These are phyloP conservation scores for Oryzias curvinotus DNA, from an alignment of 2,113 vertebrate species.

Conservation along the genomic window DNA sequence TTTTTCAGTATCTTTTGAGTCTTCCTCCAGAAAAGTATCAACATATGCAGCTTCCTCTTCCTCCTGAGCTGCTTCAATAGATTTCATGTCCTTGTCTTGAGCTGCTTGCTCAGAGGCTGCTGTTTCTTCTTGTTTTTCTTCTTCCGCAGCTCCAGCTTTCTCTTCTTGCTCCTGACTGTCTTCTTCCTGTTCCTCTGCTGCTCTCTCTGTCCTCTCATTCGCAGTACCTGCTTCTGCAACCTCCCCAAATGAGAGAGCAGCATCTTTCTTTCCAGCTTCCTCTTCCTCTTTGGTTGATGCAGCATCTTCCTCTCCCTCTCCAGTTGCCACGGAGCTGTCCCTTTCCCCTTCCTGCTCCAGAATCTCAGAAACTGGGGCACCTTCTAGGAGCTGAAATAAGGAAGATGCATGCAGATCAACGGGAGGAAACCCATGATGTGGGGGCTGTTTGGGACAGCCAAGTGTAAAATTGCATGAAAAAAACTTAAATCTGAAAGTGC, in stretches of 20 bases:
- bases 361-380: constrained; percentile 13
- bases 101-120: constrained; percentile 8
- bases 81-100: not conserved
- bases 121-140: constrained; percentile 16
- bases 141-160: constrained; percentile 11
- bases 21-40: not conserved
- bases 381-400: constrained; percentile 23
- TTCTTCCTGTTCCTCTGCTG: not conserved
- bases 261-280: not conserved
- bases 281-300: not conserved
- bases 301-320: not conserved
- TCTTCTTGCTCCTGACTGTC: constrained; percentile 2
- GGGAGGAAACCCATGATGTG: too few relatives aligned
- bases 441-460: too few relatives aligned
- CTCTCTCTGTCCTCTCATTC: not conserved
- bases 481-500: not conserved
- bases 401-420: constrained; percentile 1
- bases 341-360: constrained; percentile 3
- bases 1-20: not conserved
- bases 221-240: not conserved
- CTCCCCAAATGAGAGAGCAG: not conserved
- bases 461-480: too few relatives aligned
- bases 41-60: not conserved
- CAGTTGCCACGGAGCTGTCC: not conserved
- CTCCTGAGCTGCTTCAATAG: constrained; percentile 1